Evolutionary conservation across 2,797 vertebrate species (phyloP), one percentile per base, ranked within the genome.

Genomic region (Crypturellus tataupa): DNA sequence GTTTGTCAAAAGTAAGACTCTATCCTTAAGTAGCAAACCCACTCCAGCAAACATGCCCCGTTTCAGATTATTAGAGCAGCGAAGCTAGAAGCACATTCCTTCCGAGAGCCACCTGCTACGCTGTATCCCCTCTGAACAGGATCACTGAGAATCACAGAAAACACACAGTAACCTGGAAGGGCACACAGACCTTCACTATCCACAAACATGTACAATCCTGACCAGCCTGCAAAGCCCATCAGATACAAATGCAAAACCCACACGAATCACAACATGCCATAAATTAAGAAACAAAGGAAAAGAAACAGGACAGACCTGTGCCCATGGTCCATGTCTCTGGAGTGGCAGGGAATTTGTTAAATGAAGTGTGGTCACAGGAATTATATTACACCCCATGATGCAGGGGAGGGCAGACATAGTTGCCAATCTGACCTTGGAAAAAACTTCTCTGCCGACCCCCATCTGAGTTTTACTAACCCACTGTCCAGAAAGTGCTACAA

Each of bases 311-410:
- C 89, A 90, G 87, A 91, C 78, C 91, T 88, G 80, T 1, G 6
- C 37, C 73, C 27, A 1, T 62, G 70, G 51, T 76, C 67, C 81
- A 31, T 4, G 82, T 60, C 69, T 91, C 93, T 79, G 82, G 77
- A 88, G 90, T 4, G 10, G 73, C 80, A 94, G 67, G 82, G 95
- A 94, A 94, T 93, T 88, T 88, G 93, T 91, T 94, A 93, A 95
- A 85, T 63, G 89, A 95, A 71, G 69, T 71, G 69, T 71, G 69
- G 94, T 94, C 93, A 68, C 60, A 84, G 93, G 94, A 96, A 94
- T 96, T 96, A 94, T 93, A 93, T 95, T 96, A 96, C 95, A 4
- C 72, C 93, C 94, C 91, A 95, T 94, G 94, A 96, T 94, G 90
- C 59, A 84, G 59, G 51, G 87, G 87, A 93, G 94, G 80, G 77